phyloP scores from a whole-genome alignment of 2,888 invertebrate genomes.

The Limnephilus auricula region DNA sequence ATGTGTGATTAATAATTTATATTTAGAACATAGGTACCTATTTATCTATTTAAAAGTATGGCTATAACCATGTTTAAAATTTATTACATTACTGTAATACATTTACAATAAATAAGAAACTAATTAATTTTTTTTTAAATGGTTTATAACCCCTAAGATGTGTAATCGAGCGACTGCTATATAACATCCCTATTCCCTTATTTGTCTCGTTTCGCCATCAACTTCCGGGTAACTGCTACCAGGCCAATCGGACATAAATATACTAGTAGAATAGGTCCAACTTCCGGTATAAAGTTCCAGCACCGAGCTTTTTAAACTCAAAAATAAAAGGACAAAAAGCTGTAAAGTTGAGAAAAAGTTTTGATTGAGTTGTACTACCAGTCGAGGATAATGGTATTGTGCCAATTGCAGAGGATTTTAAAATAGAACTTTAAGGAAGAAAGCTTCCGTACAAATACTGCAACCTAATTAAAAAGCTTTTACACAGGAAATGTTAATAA shows the following conservation, averaged over 20 bases:
- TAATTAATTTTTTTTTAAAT: no score
- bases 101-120: no score
- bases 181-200: background rate
- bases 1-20: no score
- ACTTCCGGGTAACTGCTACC: background rate
- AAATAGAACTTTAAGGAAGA: background rate
- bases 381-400: background rate
- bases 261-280: background rate
- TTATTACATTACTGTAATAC: no score
- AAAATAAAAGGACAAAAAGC: background rate
- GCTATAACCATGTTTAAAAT: no score
- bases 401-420: background rate
- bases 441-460: background rate
- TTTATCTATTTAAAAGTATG: no score
- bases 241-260: constrained; percentile 16
- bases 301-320: background rate
- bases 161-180: background rate
- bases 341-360: constrained; percentile 20
- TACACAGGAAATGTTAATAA: background rate
- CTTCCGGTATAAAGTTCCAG: constrained; percentile 10
- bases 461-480: background rate
- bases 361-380: background rate
- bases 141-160: background rate
- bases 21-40: no score
- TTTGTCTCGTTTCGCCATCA: constrained; percentile 5